These are phyloP conservation scores for Apis mellifera DNA, from an alignment of 1,140 invertebrate species.

Conservation along the genomic window DNA sequence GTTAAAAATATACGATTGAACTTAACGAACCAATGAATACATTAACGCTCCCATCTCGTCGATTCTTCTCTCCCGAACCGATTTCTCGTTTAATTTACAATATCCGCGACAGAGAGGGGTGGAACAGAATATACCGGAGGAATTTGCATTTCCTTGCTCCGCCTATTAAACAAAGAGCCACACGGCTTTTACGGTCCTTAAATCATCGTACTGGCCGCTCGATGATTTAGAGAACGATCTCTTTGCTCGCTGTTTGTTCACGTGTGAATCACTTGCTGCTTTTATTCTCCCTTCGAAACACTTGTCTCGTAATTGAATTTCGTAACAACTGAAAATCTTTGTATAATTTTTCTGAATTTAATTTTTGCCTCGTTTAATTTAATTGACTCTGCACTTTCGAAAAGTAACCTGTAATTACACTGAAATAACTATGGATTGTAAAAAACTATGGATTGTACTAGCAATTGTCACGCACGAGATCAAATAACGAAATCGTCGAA, in stretches of 20 bases:
- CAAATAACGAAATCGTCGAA: too few relatives aligned
- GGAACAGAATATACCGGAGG: neutral
- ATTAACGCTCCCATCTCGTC: conserved; percentile 30
- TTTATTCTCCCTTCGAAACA: neutral
- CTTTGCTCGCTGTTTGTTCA: neutral
- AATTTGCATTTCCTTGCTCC: conserved; percentile 5
- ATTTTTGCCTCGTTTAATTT: too few relatives aligned
- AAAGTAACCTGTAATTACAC: too few relatives aligned
- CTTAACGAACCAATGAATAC: conserved; percentile 38
- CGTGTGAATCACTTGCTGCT: neutral
- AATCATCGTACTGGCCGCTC: neutral
- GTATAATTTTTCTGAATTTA: too few relatives aligned
- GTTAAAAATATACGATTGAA: conserved; percentile 21
- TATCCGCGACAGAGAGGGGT: neutral
- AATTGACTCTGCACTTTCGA: too few relatives aligned
- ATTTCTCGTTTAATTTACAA: conserved; percentile 20
- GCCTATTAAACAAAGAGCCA: neutral
- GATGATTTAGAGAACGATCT: neutral
- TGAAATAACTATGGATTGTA: too few relatives aligned
- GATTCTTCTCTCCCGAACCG: conserved; percentile 13
- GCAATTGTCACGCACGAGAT: too few relatives aligned
- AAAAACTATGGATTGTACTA: too few relatives aligned
- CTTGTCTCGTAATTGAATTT: too few relatives aligned
- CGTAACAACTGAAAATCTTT: too few relatives aligned
- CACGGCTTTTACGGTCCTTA: conserved; percentile 1